A percentile compares a stretch with the other conserved stretches of the same genome.
These are phyloP conservation scores for Lepidochrysops patricia DNA, from an alignment of 2,888 invertebrate species.

Conservation along the genomic window DNA sequence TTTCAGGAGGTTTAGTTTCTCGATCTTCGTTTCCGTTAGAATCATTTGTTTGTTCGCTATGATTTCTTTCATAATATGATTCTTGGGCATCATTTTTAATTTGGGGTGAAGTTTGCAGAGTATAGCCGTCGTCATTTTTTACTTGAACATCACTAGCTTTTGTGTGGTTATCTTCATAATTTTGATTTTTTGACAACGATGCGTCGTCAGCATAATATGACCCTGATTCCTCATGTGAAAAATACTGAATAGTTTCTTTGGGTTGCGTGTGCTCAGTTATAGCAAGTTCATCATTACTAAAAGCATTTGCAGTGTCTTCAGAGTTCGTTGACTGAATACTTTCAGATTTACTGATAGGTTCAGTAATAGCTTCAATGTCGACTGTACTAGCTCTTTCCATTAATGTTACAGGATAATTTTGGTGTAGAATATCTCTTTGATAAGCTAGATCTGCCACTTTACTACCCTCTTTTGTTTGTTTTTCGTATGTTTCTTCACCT, in stretches of 20 bases:
- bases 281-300: slow-evolving; percentile 52
- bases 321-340: slow-evolving; percentile 34
- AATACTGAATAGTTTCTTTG: slow-evolving; percentile 36
- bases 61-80: slow-evolving; percentile 35
- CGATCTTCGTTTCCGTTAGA: slow-evolving; percentile 33
- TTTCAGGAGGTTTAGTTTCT: slow-evolving; percentile 16
- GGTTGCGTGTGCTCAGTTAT: slow-evolving; percentile 44
- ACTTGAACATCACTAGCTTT: slow-evolving; percentile 43
- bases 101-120: slow-evolving; percentile 38
- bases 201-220: slow-evolving; percentile 34
- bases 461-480: slow-evolving; percentile 35
- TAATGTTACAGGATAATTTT: slow-evolving; percentile 76
- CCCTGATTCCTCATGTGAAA: slow-evolving; percentile 33
- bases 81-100: slow-evolving; percentile 35
- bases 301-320: slow-evolving; percentile 59
- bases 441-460: slow-evolving; percentile 71
- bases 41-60: slow-evolving; percentile 34
- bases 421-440: slow-evolving; percentile 77
- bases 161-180: slow-evolving; percentile 30
- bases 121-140: slow-evolving; percentile 39
- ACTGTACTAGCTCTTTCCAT: slow-evolving; percentile 64
- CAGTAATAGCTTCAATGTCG: slow-evolving; percentile 64
- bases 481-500: slow-evolving; percentile 47
- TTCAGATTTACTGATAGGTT: slow-evolving; percentile 42
- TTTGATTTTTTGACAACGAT: neutral